A percentile compares a stretch with the other conserved stretches of the same genome.
These are phyloP conservation scores for Clarias pachynema DNA, from an alignment of 2,797 vertebrate species.

Conservation along the genomic window DNA sequence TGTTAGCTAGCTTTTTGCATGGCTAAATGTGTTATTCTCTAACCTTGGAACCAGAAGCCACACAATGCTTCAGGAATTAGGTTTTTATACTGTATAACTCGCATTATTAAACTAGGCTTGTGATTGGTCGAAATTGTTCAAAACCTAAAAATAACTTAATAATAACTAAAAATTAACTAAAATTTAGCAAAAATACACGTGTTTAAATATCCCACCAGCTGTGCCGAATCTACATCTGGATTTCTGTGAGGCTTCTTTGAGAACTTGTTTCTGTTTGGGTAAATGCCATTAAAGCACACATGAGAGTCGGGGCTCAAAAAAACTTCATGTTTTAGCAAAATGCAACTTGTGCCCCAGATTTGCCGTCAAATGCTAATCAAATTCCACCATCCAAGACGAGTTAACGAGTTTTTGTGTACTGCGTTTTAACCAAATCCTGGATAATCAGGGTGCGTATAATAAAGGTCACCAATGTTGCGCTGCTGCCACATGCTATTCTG, in stretches of 20 bases:
- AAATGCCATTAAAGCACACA: not conserved
- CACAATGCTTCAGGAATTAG: not conserved
- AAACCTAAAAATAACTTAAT: not conserved
- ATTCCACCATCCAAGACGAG: not conserved
- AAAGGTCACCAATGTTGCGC: not conserved
- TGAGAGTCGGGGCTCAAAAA: not conserved
- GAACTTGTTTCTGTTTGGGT: not conserved
- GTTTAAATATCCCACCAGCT: not conserved
- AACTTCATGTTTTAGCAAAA: not conserved
- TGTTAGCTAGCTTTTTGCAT: not conserved
- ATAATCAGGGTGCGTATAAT: not conserved
- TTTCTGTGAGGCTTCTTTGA: not conserved
- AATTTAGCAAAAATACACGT: not conserved
- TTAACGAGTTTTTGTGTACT: constrained; percentile 20
- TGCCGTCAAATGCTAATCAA: not conserved
- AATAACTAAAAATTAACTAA: not conserved
- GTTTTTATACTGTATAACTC: not conserved
- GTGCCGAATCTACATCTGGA: not conserved
- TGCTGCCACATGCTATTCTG: constrained; percentile 5
- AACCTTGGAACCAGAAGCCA: not conserved
- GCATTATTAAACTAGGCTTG: not conserved
- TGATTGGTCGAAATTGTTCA: not conserved
- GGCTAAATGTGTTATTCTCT: not conserved
- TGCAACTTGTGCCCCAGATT: not conserved
- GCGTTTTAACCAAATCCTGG: constrained; percentile 26